phyloP scores from a whole-genome alignment of 2,797 vertebrate genomes.

The Okamejei kenojei region DNA sequence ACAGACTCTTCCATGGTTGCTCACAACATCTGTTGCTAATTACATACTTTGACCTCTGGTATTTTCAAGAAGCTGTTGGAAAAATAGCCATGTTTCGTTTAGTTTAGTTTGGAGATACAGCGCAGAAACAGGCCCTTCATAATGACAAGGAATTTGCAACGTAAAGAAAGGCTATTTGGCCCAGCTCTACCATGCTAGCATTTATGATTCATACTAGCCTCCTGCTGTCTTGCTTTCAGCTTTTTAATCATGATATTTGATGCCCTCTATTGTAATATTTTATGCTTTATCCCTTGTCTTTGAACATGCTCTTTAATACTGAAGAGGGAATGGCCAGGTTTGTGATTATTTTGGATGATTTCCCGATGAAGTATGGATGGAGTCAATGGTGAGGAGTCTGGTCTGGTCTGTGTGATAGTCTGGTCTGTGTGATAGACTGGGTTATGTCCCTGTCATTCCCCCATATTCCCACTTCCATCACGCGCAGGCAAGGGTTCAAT shows the following conservation, averaged over 20 bases:
- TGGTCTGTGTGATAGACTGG: too few species aligned
- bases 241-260: not conserved
- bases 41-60: not conserved
- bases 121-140: too few species aligned
- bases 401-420: too few species aligned
- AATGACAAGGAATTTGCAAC: not conserved
- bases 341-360: not conserved
- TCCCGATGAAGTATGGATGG: not conserved
- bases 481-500: too few species aligned
- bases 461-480: too few species aligned
- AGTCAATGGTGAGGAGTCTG: too few species aligned
- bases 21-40: not conserved
- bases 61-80: not conserved
- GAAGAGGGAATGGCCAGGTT: not conserved
- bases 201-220: not conserved
- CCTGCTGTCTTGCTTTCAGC: not conserved
- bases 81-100: not conserved
- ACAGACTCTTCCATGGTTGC: not conserved
- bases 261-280: not conserved
- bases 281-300: not conserved
- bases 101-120: not conserved
- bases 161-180: not conserved
- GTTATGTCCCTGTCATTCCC: too few species aligned
- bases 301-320: not conserved
- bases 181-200: not conserved